A percentile compares a stretch with the other conserved stretches of the same genome.
Conservation (phyloP, 2,113 vertebrate species). For the Athene cunicularia region DNA sequence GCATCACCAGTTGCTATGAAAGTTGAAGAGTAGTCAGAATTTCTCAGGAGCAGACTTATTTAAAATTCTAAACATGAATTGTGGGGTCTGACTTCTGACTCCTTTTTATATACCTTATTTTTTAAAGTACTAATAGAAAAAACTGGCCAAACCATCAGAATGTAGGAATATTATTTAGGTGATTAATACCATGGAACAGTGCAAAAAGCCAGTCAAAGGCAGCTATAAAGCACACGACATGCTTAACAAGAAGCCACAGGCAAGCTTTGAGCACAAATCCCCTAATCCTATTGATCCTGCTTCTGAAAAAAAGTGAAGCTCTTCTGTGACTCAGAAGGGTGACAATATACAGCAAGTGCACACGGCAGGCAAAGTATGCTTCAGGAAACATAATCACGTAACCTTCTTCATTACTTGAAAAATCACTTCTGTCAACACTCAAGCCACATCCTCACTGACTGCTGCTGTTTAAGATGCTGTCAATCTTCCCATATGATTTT, state of each 20-base stretch:
- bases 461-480: conserved; percentile 70
- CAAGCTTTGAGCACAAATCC: conserved; percentile 80
- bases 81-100: background rate
- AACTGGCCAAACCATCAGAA: conserved; percentile 27
- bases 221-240: conserved; percentile 67
- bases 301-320: conserved; percentile 69
- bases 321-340: conserved; percentile 63
- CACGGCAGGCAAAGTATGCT: conserved; percentile 58
- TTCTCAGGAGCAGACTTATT: background rate
- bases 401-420: conserved; percentile 72
- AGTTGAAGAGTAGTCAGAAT: background rate
- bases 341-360: conserved; percentile 57
- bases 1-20: background rate
- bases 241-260: conserved; percentile 78
- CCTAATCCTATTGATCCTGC: conserved; percentile 84
- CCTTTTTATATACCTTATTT: background rate
- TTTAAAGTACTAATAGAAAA: background rate
- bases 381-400: conserved; percentile 72
- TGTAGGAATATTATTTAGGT: conserved; percentile 19
- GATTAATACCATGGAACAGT: conserved; percentile 38
- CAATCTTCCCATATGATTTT: conserved; percentile 61
- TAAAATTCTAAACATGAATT: background rate
- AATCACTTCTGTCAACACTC: conserved; percentile 72
- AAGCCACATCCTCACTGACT: conserved; percentile 65
- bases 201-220: conserved; percentile 39